Conservation (phyloP, 2,797 vertebrate genomes). For the Rhinoraja longicauda region DNA sequence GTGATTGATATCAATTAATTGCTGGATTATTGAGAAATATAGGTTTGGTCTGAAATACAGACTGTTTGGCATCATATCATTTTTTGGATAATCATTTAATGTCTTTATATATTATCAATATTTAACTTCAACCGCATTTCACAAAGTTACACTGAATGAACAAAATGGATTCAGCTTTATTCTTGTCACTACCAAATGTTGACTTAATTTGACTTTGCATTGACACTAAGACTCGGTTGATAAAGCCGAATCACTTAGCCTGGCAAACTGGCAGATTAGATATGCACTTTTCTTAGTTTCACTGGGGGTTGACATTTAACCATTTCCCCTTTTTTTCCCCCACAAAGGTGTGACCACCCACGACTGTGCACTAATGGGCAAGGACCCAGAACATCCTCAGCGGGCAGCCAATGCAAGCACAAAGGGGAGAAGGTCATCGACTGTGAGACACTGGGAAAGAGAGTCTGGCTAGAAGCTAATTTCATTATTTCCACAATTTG, state of each 20-base stretch:
- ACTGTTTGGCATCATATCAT: not conserved
- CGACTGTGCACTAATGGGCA: not conserved
- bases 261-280: not conserved
- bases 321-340: not conserved
- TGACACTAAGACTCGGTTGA: not conserved
- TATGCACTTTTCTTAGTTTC: not conserved
- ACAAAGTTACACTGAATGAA: not conserved
- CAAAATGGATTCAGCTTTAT: not conserved
- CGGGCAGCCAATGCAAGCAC: not conserved
- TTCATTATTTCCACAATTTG: constrained; percentile 4
- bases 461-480: not conserved
- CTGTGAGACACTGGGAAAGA: constrained; percentile 14
- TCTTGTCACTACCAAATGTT: not conserved
- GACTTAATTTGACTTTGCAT: not conserved
- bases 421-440: not conserved
- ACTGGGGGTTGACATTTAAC: not conserved
- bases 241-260: not conserved
- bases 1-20: not conserved
- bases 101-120: not conserved
- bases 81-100: not conserved
- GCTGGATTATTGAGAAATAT: not conserved
- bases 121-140: not conserved
- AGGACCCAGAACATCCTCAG: not conserved
- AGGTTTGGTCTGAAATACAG: not conserved
- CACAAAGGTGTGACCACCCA: constrained; percentile 17